phyloP scores from a whole-genome alignment of 2,113 vertebrate genomes.

The Promerops cafer region DNA sequence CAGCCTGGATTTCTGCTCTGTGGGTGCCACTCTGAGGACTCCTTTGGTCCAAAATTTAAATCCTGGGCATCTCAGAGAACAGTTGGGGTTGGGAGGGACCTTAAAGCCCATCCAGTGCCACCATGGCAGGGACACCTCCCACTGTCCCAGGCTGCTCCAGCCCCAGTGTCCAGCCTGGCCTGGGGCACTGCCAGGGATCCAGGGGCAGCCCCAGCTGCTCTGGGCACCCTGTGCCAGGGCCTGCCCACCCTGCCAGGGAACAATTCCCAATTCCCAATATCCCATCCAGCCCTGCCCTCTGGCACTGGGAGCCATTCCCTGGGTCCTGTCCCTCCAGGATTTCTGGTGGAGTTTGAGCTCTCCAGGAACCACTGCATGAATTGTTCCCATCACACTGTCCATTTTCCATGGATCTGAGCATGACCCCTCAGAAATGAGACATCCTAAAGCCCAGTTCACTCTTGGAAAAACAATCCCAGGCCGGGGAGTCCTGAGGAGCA shows the following conservation, averaged over 20 bases:
- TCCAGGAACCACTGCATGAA: not conserved
- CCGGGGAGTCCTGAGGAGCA: not conserved
- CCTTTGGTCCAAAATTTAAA: not conserved
- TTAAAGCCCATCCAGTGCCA: fast-evolving
- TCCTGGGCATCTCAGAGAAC: not conserved
- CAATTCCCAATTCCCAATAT: not conserved
- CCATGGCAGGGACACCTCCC: not conserved
- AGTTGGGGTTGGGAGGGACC: fast-evolving
- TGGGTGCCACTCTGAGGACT: not conserved
- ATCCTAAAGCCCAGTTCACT: not conserved
- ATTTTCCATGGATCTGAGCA: fast-evolving
- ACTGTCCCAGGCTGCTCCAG: not conserved
- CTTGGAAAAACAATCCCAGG: not conserved
- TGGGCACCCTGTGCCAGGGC: not conserved
- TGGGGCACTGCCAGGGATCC: not conserved
- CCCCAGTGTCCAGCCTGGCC: not conserved
- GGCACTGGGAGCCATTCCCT: fast-evolving
- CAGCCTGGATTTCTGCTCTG: not conserved
- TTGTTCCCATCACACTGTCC: not conserved
- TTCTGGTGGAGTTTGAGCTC: not conserved
- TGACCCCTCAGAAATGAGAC: not conserved
- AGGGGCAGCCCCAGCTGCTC: not conserved
- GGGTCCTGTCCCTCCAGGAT: fast-evolving
- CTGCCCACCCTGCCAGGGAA: not conserved
- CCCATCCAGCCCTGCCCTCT: not conserved